Base-by-base conservation (phyloP, 1,140 invertebrate genomes). In the Camponotus floridanus region DNA sequence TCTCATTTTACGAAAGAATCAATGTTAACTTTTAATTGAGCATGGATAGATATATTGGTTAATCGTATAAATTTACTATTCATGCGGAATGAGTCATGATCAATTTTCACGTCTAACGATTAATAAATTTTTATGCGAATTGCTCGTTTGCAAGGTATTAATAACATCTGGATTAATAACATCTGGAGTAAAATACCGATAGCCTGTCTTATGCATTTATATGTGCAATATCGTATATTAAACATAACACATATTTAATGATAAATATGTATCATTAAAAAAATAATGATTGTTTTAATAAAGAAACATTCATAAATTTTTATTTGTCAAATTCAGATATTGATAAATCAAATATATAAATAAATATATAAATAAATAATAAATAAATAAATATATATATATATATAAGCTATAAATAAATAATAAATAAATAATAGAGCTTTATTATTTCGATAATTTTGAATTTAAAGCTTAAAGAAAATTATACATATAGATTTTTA, bases 1-100 rank as follows among this genome's bases (percentile, higher is more conserved):
- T 85, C 59, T 65, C 0, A 15, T 78, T 85, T 33, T 11, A 18
- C 21, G 73, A 85, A 85, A 85, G 48, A 67, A 57, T 70, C 45
- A 70, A 59, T 73, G 73, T 85, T 78, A 73, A 85, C 81, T 85
- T 85, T 65, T 76, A 42, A 9, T 26, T 15, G 45, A 61, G 9
- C 15, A 39, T 65, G 15, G 15, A 78, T 26, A 26, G 21, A 65
- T 65, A 31, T 67, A 36, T 21, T n/a, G 39, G 79, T 45, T 61
- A 31, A 4, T 45, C 18, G 26, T 15, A 26, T n/a, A n/a, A n/a
- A n/a, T n/a, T n/a, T n/a, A n/a, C n/a, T n/a, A n/a, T n/a, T n/a
- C n/a, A n/a, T n/a, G 55, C 57, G 36, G 57, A 73, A 74, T 74
- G 68, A 73, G 55, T 73, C 68, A 74, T 33, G 3, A 26, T 39